Percentiles rank a stretch among this genome's conserved stretches.
Conservation (phyloP, 2,888 invertebrate genomes). For the Chaetoderma sp. region DNA sequence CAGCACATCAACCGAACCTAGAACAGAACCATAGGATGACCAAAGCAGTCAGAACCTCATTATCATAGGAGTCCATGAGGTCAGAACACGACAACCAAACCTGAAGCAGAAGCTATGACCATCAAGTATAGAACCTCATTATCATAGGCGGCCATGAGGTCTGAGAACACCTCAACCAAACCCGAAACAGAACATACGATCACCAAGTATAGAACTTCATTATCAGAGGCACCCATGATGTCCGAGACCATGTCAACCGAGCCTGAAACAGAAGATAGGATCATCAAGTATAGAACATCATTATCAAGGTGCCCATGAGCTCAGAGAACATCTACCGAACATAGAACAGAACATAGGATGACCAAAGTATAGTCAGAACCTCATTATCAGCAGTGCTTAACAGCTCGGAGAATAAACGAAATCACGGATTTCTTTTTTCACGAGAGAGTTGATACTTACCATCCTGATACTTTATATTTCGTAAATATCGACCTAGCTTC, state of each 20-base stretch:
- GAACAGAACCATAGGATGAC: constrained; percentile 16
- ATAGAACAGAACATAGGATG: constrained; percentile 45
- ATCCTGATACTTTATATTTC: too few relatives aligned
- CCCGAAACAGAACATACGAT: constrained; percentile 87
- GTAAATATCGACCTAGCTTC: too few relatives aligned
- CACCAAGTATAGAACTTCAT: constrained; percentile 98
- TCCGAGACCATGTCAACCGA: constrained; percentile 97
- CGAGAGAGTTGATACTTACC: too few relatives aligned
- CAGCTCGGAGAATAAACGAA: too few relatives aligned
- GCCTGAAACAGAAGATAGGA: constrained; percentile 88
- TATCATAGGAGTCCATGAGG: neutral
- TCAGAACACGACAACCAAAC: neutral
- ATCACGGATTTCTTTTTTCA: too few relatives aligned
- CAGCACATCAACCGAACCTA: constrained; percentile 90
- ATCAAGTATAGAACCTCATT: constrained; percentile 98
- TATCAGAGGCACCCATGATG: constrained; percentile 95
- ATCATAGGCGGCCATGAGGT: constrained; percentile 94
- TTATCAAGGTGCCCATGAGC: constrained; percentile 95
- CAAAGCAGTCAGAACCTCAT: neutral
- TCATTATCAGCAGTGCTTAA: neutral
- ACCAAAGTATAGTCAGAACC: neutral
- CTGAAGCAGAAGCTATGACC: constrained; percentile 96
- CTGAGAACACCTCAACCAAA: constrained; percentile 96
- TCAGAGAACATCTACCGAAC: constrained; percentile 94
- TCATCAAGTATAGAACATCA: constrained; percentile 98